Evolutionary conservation across 2,113 vertebrate species (phyloP).

Genomic region (Cisticola juncidis): DNA sequence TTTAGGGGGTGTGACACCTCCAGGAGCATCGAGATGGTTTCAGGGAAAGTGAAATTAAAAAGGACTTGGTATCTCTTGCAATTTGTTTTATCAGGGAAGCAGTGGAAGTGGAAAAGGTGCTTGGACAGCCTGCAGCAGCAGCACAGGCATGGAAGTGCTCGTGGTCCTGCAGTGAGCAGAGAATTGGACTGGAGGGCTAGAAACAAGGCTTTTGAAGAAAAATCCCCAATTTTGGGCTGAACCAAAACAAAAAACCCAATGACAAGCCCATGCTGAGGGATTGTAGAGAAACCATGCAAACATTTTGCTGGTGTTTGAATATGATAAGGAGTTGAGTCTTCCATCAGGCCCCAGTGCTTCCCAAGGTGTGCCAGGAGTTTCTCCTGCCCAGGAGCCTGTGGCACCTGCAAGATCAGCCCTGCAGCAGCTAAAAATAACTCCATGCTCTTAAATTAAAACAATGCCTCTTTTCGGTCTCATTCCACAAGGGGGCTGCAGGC

Average conservation of each 20-base stretch:
- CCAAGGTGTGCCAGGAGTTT: fast-evolving
- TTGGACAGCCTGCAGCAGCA: background rate
- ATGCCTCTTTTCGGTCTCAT: constrained; percentile 20
- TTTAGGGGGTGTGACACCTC: background rate
- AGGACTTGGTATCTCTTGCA: background rate
- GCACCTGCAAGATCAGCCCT: background rate
- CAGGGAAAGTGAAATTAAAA: constrained; percentile 1
- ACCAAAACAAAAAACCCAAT: background rate
- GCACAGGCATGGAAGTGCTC: background rate
- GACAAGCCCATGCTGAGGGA: background rate
- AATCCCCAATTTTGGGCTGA: background rate
- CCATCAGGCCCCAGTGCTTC: background rate
- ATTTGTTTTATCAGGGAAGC: background rate
- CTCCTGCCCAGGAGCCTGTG: background rate
- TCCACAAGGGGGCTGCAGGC: constrained; percentile 80
- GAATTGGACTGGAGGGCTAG: background rate
- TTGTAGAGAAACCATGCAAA: background rate
- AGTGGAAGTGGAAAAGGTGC: background rate
- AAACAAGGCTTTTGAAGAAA: background rate
- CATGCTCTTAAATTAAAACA: background rate
- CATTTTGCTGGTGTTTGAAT: background rate
- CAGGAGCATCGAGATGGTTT: background rate
- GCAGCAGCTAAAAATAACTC: background rate
- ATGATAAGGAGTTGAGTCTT: fast-evolving
- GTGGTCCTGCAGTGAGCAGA: background rate